Conservation (phyloP, 2,113 vertebrate species). For the Vulpes lagopus region DNA sequence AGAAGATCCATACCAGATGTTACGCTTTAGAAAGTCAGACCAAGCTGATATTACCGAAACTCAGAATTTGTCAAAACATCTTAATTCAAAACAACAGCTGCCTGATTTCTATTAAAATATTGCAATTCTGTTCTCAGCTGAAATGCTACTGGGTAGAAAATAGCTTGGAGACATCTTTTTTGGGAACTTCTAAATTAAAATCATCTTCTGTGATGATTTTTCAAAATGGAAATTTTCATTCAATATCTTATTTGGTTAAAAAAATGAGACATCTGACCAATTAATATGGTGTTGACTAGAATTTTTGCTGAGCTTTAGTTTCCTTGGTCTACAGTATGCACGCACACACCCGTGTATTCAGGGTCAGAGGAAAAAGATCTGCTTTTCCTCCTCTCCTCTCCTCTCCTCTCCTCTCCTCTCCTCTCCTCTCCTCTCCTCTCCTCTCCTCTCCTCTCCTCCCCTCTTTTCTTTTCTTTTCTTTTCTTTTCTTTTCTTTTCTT, state of each 20-base stretch:
- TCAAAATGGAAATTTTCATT: constrained; percentile 77
- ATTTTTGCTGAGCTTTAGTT: neutral
- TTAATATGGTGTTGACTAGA: neutral
- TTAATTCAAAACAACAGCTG: constrained; percentile 74
- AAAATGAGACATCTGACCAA: constrained; percentile 14
- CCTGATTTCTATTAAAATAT: constrained; percentile 70
- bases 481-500: no score
- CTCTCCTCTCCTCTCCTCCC: no score
- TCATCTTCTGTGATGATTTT: constrained; percentile 57
- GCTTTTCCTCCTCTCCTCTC: neutral
- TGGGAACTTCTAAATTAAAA: constrained; percentile 77
- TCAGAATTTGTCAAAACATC: constrained; percentile 70
- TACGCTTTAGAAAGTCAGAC: constrained; percentile 64
- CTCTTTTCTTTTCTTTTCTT: no score
- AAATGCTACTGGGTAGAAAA: constrained; percentile 73
- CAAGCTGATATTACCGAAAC: constrained; percentile 61
- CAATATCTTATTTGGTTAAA: constrained; percentile 47
- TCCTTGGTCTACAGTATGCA: neutral
- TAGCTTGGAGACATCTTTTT: constrained; percentile 68
- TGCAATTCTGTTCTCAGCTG: constrained; percentile 19
- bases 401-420: no score
- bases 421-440: fast-evolving
- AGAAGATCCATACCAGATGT: constrained; percentile 64
- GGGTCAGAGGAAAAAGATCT: neutral
- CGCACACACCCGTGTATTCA: fast-evolving